These are phyloP conservation scores for Crocodylus rhombifer DNA, from an alignment of 2,797 vertebrate species.

Conservation along the genomic window DNA sequence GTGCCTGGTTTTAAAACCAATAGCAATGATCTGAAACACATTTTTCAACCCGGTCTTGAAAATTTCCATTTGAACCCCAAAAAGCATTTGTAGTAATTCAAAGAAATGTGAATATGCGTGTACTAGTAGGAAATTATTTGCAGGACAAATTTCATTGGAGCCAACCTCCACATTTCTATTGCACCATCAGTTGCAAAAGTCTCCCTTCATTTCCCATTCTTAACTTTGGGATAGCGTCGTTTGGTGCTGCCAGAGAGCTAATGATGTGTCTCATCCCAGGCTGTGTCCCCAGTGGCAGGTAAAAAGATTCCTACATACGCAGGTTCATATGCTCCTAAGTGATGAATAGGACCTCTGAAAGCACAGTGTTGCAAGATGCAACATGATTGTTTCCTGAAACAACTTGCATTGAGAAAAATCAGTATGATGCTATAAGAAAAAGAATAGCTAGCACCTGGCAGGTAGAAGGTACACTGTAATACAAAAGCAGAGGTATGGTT, in stretches of 20 bases:
- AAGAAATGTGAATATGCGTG: slow-evolving; percentile 41
- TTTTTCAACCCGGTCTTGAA: slow-evolving; percentile 55
- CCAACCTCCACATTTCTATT: not conserved
- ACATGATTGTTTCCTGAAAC: not conserved
- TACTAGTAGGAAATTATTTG: not conserved
- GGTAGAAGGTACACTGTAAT: not conserved
- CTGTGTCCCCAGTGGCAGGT: not conserved
- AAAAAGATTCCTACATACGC: not conserved
- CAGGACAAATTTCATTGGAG: slow-evolving; percentile 25
- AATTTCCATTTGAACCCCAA: slow-evolving; percentile 38
- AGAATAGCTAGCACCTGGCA: not conserved
- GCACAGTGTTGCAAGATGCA: not conserved
- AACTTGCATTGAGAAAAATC: not conserved
- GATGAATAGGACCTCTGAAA: not conserved
- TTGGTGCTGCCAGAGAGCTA: not conserved
- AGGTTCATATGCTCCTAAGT: not conserved
- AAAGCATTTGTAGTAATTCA: slow-evolving; percentile 39
- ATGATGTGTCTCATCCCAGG: not conserved
- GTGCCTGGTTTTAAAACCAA: slow-evolving; percentile 71
- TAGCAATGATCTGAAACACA: slow-evolving; percentile 66
- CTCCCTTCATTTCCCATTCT: not conserved
- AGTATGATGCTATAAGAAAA: not conserved
- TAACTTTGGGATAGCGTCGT: not conserved
- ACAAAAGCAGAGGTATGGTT: not conserved
- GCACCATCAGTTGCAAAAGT: not conserved